Evolutionary conservation across 2,888 invertebrate species (phyloP).

Genomic region (Cancer borealis): DNA sequence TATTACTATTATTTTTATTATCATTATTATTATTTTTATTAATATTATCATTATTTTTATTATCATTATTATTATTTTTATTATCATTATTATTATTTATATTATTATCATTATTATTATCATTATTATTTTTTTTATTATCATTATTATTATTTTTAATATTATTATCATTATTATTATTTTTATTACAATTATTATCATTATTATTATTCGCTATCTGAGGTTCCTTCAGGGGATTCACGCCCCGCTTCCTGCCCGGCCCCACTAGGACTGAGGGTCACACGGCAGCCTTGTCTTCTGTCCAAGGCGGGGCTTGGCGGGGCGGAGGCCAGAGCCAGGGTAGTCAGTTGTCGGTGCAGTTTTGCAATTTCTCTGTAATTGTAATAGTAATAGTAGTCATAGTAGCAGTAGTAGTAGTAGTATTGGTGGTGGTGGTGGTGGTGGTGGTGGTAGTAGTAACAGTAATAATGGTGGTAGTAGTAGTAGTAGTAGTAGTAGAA

Average conservation of each 20-base stretch:
- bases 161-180: too few species aligned
- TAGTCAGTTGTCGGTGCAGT: slow-evolving; percentile 51
- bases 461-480: background rate
- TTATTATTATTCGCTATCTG: slow-evolving; percentile 58
- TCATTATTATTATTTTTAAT: background rate
- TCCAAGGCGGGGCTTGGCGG: background rate
- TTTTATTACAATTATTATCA: too few species aligned
- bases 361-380: slow-evolving; percentile 64
- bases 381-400: background rate
- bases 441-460: background rate
- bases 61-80: too few species aligned
- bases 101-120: too few species aligned
- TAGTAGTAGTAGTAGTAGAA: slow-evolving; percentile 3
- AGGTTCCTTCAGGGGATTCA: slow-evolving; percentile 70
- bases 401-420: background rate
- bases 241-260: background rate
- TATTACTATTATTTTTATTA: too few species aligned
- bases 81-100: too few species aligned
- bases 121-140: background rate
- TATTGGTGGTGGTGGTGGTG: too few species aligned
- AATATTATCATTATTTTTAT: too few species aligned
- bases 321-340: slow-evolving; percentile 36
- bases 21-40: too few species aligned
- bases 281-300: background rate
- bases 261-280: background rate